Percentiles rank a stretch among this genome's conserved stretches.
Conservation (phyloP, 1,140 invertebrate species). For the Tribolium madens region DNA sequence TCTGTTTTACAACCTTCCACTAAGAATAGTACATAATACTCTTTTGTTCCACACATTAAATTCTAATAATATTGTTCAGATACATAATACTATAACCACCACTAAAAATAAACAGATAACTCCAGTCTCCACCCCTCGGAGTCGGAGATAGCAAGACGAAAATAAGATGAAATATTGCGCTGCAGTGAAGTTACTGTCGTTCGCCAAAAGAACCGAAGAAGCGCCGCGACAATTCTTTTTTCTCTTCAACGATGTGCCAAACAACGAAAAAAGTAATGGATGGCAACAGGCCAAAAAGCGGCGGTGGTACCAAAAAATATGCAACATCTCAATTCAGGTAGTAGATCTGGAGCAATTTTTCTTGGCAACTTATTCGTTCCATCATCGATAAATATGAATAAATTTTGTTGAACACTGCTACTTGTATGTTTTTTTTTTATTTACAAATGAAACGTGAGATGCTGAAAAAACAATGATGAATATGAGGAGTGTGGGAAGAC, state of each 20-base stretch:
- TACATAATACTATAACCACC: background rate
- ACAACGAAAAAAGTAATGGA: conserved; percentile 5
- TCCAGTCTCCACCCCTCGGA: background rate
- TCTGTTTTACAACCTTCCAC: conserved; percentile 46
- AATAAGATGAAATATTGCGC: conserved; percentile 24
- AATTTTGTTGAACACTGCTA: background rate
- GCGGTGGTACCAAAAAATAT: background rate
- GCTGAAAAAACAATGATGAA: conserved; percentile 11
- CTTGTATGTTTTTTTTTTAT: background rate
- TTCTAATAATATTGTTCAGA: conserved; percentile 15
- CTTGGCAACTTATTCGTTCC: background rate
- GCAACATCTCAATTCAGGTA: background rate
- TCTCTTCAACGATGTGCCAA: background rate
- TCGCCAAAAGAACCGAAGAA: conserved; percentile 1
- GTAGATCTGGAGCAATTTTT: background rate
- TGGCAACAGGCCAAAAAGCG: conserved; percentile 3
- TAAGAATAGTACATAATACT: conserved; percentile 38
- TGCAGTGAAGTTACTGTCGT: background rate
- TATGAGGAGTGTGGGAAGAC: conserved; percentile 22
- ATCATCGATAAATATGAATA: background rate
- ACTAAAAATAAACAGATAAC: background rate
- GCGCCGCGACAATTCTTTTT: background rate
- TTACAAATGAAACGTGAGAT: conserved; percentile 8
- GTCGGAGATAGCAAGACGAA: background rate
- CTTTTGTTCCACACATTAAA: conserved; percentile 43